Percentiles rank a stretch among this genome's conserved stretches.
Evolutionary conservation across 2,113 vertebrate genomes (phyloP).

Genomic region (Anolis sagrei): DNA sequence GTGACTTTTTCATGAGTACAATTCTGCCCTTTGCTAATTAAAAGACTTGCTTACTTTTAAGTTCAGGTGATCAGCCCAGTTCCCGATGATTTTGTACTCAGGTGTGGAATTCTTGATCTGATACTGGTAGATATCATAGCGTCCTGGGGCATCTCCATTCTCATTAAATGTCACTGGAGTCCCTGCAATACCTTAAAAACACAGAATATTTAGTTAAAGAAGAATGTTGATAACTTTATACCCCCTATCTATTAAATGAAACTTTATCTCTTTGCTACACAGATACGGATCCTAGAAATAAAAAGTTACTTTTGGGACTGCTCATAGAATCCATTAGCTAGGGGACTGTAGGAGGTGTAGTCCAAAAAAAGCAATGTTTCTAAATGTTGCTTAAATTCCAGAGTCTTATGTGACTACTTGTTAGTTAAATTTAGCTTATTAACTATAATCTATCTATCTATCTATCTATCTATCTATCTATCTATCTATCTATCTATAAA

Average conservation of each 20-base stretch:
- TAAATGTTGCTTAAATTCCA: too few relatives aligned
- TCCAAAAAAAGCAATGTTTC: too few relatives aligned
- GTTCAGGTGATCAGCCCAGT: constrained; percentile 91
- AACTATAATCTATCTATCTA: too few relatives aligned
- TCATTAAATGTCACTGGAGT: constrained; percentile 93
- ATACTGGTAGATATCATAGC: constrained; percentile 97
- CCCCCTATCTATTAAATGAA: not conserved
- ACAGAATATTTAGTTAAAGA: constrained; percentile 15
- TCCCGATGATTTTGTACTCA: constrained; percentile 92
- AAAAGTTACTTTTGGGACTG: too few relatives aligned
- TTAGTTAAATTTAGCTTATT: not conserved
- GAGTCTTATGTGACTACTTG: too few relatives aligned
- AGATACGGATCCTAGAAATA: not conserved
- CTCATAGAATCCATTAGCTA: too few relatives aligned
- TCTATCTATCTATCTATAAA: too few relatives aligned
- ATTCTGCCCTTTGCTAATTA: not conserved
- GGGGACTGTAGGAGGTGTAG: too few relatives aligned
- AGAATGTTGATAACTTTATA: not conserved
- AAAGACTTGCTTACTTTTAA: constrained; percentile 82
- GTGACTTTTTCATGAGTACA: not conserved
- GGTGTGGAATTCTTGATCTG: constrained; percentile 87
- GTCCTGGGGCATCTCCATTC: constrained; percentile 92
- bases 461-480: too few relatives aligned
- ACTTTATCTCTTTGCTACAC: not conserved
- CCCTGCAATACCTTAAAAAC: constrained; percentile 86